Evolutionary conservation across 1,140 invertebrate genomes (phyloP).

Genomic region (Tetragnatha versicolor): DNA sequence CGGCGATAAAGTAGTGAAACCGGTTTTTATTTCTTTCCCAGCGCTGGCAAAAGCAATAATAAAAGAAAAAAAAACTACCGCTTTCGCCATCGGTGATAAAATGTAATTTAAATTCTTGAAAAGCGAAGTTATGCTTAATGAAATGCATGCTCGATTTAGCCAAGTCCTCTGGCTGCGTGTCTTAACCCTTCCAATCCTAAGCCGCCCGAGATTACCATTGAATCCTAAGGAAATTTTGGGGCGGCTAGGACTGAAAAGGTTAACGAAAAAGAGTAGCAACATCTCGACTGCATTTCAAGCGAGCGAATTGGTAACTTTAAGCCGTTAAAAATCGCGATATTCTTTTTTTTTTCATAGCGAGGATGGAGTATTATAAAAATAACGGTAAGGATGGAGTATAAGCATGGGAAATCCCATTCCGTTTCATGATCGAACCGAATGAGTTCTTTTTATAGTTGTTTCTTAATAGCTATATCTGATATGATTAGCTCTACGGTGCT

Average conservation of each 20-base stretch:
- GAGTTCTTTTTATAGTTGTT: no score
- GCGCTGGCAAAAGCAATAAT: constrained; percentile 1
- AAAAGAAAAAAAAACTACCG: background rate
- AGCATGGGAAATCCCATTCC: no score
- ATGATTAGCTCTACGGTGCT: no score
- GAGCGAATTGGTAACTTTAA: constrained; percentile 13
- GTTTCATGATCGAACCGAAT: no score
- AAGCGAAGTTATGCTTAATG: constrained; percentile 25
- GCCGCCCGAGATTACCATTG: no score
- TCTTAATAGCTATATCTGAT: no score
- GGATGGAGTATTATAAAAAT: no score
- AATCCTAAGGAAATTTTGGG: no score
- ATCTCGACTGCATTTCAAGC: background rate
- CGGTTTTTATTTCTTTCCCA: background rate
- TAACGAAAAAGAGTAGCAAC: constrained; percentile 6
- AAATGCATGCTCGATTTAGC: constrained; percentile 30
- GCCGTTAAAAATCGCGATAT: constrained; percentile 17
- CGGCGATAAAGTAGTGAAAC: background rate
- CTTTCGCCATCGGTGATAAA: constrained; percentile 14
- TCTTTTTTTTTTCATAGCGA: background rate
- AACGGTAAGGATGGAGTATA: no score
- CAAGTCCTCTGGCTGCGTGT: background rate
- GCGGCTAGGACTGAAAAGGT: background rate
- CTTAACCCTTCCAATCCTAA: background rate
- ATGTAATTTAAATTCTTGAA: constrained; percentile 33